Evolutionary conservation across 2,888 invertebrate species (phyloP).

Genomic region (Galerucella pusilla): DNA sequence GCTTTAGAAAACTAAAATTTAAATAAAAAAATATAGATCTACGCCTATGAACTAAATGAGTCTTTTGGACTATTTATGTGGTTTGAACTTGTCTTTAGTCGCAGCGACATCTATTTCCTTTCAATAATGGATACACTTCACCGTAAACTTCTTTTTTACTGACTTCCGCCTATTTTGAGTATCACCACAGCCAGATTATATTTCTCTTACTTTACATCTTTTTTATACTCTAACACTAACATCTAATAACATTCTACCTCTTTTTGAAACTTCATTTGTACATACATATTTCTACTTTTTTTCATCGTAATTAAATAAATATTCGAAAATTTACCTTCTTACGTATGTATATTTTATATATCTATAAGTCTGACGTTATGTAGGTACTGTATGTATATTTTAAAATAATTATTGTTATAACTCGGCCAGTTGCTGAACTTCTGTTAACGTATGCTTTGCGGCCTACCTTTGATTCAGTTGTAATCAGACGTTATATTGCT

Average conservation of each 20-base stretch:
- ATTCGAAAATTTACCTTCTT: conserved; percentile 1
- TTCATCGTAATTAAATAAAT: not conserved
- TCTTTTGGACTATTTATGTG: too few relatives aligned
- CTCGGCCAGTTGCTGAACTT: conserved; percentile 26
- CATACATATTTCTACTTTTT: not conserved
- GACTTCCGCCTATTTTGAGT: too few relatives aligned
- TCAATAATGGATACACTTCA: too few relatives aligned
- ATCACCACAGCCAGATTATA: too few relatives aligned
- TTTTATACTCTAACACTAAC: not conserved
- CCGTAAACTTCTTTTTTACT: too few relatives aligned
- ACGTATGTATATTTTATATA: conserved; percentile 6
- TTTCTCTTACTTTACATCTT: not conserved
- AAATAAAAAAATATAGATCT: too few relatives aligned
- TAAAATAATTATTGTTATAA: conserved; percentile 9
- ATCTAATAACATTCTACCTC: not conserved
- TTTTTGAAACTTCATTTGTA: not conserved
- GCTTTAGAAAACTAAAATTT: too few relatives aligned
- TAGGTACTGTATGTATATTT: conserved; percentile 17
- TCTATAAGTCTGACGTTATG: conserved; percentile 8
- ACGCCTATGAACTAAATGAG: too few relatives aligned
- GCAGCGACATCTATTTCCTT: too few relatives aligned
- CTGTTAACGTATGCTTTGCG: conserved; percentile 8
- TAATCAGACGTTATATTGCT: conserved; percentile 1
- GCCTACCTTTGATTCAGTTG: conserved; percentile 6
- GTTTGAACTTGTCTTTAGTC: too few relatives aligned